Evolutionary conservation across 2,888 invertebrate species (phyloP).

Genomic region (Drosophila buzzatii): DNA sequence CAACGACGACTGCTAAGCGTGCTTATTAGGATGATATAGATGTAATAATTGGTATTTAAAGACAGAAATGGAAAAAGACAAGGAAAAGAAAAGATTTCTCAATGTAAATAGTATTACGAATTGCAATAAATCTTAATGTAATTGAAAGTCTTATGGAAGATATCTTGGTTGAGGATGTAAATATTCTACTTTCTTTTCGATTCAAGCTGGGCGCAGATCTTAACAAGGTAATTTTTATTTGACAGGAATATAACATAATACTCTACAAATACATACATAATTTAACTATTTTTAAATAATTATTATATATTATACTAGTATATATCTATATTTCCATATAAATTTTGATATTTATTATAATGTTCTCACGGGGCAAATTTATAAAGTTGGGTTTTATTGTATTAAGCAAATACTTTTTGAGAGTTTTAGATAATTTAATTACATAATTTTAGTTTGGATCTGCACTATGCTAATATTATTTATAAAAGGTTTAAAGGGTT

Average conservation of each 20-base stretch:
- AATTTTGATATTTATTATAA: too few relatives aligned
- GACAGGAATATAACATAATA: background rate
- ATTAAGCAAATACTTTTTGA: too few relatives aligned
- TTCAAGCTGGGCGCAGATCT: background rate
- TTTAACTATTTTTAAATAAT: too few relatives aligned
- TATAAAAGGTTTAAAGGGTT: too few relatives aligned
- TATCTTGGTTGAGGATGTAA: background rate
- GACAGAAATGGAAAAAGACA: background rate
- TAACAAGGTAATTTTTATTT: background rate
- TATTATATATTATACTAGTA: too few relatives aligned
- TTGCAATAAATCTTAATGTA: slow-evolving; percentile 70
- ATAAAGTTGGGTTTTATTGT: too few relatives aligned
- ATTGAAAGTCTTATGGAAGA: slow-evolving; percentile 23
- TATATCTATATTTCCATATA: too few relatives aligned
- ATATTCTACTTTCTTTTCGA: background rate
- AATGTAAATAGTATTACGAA: slow-evolving; percentile 76
- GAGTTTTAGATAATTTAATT: too few relatives aligned
- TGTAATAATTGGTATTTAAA: slow-evolving; percentile 42
- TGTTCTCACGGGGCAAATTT: too few relatives aligned
- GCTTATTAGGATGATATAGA: slow-evolving; percentile 63
- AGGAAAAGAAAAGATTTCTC: slow-evolving; percentile 55
- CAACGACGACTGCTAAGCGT: slow-evolving; percentile 41
- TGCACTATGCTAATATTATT: background rate
- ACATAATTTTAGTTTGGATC: too few relatives aligned
- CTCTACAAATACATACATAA: too few relatives aligned